Evolutionary conservation across 1,140 invertebrate genomes (phyloP).

Genomic region (Hesperophylax magnus): DNA sequence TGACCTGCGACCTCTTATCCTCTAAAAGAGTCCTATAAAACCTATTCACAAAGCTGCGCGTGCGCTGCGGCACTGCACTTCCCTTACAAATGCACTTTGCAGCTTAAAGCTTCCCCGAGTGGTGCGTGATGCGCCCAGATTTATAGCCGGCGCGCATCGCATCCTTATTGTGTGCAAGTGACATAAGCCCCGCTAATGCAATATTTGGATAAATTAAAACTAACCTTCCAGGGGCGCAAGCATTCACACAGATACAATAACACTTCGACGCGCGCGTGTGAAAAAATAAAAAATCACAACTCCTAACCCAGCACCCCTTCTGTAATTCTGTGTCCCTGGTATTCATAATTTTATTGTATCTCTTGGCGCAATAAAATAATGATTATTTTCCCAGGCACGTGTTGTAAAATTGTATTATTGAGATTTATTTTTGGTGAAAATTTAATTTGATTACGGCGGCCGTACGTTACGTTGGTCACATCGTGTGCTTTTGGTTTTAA

Average conservation of each 20-base stretch:
- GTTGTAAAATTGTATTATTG: conserved; percentile 29
- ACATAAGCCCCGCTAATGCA: conserved; percentile 58
- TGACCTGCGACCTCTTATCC: background rate
- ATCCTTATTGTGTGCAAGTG: conserved; percentile 52
- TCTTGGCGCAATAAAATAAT: conserved; percentile 17
- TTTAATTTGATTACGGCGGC: conserved; percentile 20
- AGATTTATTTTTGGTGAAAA: conserved; percentile 40
- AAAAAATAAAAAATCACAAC: conserved; percentile 53
- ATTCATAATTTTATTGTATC: background rate
- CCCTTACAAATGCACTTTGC: conserved; percentile 22
- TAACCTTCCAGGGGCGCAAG: conserved; percentile 46
- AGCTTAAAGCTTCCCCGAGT: background rate
- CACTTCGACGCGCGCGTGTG: conserved; percentile 52
- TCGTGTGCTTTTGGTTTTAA: conserved; percentile 3
- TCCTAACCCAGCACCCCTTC: background rate
- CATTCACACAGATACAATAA: conserved; percentile 50
- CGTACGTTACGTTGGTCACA: background rate
- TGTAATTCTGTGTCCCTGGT: background rate
- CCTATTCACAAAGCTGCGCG: conserved; percentile 1
- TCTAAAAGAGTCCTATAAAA: background rate
- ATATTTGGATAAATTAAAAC: conserved; percentile 59
- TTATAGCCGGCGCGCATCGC: conserved; percentile 48
- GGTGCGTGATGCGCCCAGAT: conserved; percentile 35
- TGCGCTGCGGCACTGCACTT: background rate
- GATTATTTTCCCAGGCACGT: conserved; percentile 29